Conservation (phyloP, 2,888 invertebrate species). For the Caenorhabditis zanzibari region DNA sequence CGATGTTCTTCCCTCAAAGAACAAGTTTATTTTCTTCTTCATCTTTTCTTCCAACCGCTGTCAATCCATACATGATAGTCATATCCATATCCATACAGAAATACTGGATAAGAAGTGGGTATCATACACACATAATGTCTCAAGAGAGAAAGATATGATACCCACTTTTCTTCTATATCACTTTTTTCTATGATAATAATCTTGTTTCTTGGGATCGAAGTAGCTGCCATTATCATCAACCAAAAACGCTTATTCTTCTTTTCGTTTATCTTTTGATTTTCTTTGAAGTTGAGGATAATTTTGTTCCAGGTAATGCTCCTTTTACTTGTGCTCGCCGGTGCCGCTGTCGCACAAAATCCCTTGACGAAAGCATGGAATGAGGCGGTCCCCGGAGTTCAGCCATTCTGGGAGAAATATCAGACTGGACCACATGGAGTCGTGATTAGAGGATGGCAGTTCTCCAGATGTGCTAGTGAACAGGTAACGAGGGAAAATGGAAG, state of each 20-base stretch:
- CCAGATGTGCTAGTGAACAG: constrained; percentile 83
- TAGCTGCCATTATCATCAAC: constrained; percentile 1
- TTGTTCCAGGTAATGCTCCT: constrained; percentile 58
- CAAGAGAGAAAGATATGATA: constrained; percentile 1
- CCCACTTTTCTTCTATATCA: neutral
- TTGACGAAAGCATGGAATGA: constrained; percentile 82
- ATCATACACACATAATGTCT: neutral
- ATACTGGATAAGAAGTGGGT: constrained; percentile 60
- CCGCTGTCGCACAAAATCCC: constrained; percentile 69
- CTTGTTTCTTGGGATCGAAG: constrained; percentile 15
- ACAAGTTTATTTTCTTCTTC: constrained; percentile 7
- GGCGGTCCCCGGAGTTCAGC: constrained; percentile 82
- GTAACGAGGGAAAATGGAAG: constrained; percentile 43
- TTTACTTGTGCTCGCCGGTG: constrained; percentile 27
- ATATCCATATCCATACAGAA: constrained; percentile 15
- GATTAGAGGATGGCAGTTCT: constrained; percentile 83
- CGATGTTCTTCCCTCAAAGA: constrained; percentile 1
- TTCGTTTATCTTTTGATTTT: constrained; percentile 7
- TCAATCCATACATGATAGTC: constrained; percentile 1
- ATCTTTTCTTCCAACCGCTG: neutral
- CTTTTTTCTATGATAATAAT: constrained; percentile 38
- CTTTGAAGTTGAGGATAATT: too few species aligned
- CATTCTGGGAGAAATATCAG: constrained; percentile 83
- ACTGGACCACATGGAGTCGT: constrained; percentile 83
- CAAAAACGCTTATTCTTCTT: neutral